Base-by-base conservation (phyloP, 2,113 vertebrate genomes). In the Cervus canadensis region DNA sequence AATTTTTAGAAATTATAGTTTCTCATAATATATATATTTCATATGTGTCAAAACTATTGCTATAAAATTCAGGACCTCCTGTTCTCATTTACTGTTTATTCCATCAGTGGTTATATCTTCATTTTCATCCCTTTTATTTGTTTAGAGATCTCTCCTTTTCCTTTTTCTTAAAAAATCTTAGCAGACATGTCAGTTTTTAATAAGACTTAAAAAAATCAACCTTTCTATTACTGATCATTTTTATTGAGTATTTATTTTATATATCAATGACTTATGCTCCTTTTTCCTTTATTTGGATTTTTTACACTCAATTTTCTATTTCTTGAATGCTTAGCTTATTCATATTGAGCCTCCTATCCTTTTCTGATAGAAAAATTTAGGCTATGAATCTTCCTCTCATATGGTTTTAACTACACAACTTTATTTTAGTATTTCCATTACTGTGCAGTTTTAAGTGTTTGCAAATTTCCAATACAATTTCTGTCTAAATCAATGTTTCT, bases 341-440 rank as follows among this genome's bases (percentile, higher is more conserved):
- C 26, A 84, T 76, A 95, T 40, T 84, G 26, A 90, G 52, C 33
- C 14, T 82, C 79, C 71, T 90, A 48, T 74, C 23, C 6, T 84
- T 84, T 84, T 83, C 33, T 59, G 30, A 83, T 64, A 45, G 30
- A 91, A 92, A n/a, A 54, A 64, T 52, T 83, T 74, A 89, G 60
- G 43, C 62, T 94, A 82, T 82, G n/a, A 28, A 90, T 90, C 81
- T 40, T 78, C 17, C 43, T 84, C 43, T 84, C 83, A 30, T 59
- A 74, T 52, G 57, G 17, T 76, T 93, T 93, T 87, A 87, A 71
- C 43, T 87, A 30, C 2, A 84, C 17, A 74, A 74, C 17, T 95
- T 95, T 89, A 89, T 89, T 82, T 83, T 87, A 43, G 28, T 64
- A n/a, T 87, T 90, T 95, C 33, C 52, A 74, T 84, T 89, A 59